These are phyloP conservation scores for Eleutherodactylus coqui DNA, from an alignment of 2,797 vertebrate species.

Conservation along the genomic window DNA sequence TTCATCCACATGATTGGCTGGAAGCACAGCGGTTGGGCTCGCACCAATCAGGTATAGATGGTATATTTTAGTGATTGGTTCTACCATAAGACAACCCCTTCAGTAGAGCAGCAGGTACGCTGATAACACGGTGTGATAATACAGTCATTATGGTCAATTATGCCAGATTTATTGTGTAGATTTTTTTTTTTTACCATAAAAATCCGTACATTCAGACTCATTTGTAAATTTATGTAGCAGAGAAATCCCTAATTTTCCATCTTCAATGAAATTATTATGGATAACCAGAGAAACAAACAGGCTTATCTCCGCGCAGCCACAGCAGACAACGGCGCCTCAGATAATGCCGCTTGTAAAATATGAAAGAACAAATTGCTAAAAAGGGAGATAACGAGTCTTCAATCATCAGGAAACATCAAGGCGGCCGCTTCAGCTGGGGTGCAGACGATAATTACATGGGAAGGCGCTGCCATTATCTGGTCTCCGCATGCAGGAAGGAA, in stretches of 20 bases:
- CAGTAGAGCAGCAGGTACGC: neutral
- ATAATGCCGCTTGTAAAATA: constrained; percentile 20
- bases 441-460: constrained; percentile 59
- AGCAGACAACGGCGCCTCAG: neutral
- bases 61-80: too few species aligned
- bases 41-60: too few species aligned
- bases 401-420: neutral
- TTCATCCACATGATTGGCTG: too few species aligned
- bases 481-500: neutral
- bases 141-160: constrained; percentile 1
- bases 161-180: neutral
- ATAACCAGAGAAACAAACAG: neutral
- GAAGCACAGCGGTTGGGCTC: too few species aligned
- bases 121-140: neutral
- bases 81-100: too few species aligned
- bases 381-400: constrained; percentile 1
- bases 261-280: constrained; percentile 2
- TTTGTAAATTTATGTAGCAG: constrained; percentile 23
- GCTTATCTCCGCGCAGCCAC: neutral
- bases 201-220: neutral
- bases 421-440: constrained; percentile 38
- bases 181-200: neutral
- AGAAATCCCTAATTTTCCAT: neutral
- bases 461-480: neutral
- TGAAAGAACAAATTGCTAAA: neutral